Evolutionary conservation across 2,113 vertebrate species (phyloP).

Genomic region (Cryptomyrus ogoouensis): DNA sequence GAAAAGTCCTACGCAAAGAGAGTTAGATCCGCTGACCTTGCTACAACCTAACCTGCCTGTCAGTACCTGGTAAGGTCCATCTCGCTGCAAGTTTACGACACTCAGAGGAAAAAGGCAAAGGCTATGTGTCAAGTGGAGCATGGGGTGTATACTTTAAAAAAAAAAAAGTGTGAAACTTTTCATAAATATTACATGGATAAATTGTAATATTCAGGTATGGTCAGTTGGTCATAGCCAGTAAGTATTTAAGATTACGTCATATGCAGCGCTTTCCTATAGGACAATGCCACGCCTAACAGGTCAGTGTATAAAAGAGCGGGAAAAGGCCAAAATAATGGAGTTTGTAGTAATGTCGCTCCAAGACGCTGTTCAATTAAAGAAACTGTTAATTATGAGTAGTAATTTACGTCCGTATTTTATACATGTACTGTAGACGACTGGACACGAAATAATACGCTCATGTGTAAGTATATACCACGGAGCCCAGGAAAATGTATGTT

Average conservation of each 20-base stretch:
- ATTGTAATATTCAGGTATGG: neutral
- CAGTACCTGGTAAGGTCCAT: neutral
- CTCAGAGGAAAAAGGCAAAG: neutral
- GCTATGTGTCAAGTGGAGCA: neutral
- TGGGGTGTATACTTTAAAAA: neutral
- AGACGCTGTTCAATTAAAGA: neutral
- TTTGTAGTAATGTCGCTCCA: neutral
- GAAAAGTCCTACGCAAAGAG: neutral
- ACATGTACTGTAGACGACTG: neutral
- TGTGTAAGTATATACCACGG: neutral
- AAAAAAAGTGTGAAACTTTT: neutral
- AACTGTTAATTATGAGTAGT: neutral
- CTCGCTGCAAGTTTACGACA: neutral
- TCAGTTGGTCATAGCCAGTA: neutral
- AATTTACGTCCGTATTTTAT: neutral
- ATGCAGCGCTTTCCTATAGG: neutral
- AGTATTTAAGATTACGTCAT: neutral
- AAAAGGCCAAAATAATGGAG: neutral
- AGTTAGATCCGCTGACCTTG: neutral
- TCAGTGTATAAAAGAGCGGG: neutral
- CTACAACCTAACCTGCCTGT: neutral
- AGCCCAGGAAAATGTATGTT: neutral
- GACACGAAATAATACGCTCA: neutral
- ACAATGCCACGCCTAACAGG: neutral
- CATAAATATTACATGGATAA: neutral